phyloP scores from a whole-genome alignment of 2,888 invertebrate species.

The Anoncus sp. region DNA sequence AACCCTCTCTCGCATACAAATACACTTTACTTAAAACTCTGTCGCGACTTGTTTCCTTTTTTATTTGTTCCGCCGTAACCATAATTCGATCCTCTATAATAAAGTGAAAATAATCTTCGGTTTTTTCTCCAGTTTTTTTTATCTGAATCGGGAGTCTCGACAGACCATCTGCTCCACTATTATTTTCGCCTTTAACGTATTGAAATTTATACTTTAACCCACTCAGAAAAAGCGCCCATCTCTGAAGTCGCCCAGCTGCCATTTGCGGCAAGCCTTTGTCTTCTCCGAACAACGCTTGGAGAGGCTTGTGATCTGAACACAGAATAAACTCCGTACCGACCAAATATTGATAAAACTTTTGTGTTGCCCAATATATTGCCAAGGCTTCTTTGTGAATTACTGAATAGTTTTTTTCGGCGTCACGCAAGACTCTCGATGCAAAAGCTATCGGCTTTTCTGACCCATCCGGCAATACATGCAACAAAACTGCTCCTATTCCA shows the following conservation, averaged over 20 bases:
- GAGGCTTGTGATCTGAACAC: conserved; percentile 74
- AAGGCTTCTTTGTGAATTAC: conserved; percentile 76
- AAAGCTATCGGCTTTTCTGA: conserved; percentile 69
- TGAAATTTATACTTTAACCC: conserved; percentile 65
- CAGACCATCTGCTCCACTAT: conserved; percentile 56
- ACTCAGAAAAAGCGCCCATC: conserved; percentile 70
- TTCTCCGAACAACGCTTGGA: conserved; percentile 72
- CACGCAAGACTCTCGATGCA: conserved; percentile 72
- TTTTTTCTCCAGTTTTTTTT: conserved; percentile 34
- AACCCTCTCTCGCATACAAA: conserved; percentile 28
- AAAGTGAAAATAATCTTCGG: conserved; percentile 52
- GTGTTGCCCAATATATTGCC: conserved; percentile 75
- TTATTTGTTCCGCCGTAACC: conserved; percentile 33
- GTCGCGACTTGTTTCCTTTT: conserved; percentile 29
- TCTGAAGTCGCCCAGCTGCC: no score
- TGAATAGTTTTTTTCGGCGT: conserved; percentile 75
- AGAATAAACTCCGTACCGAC: conserved; percentile 73
- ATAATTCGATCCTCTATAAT: conserved; percentile 37
- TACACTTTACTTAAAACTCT: conserved; percentile 24
- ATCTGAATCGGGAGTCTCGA: conserved; percentile 49
- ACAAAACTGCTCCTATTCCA: conserved; percentile 73
- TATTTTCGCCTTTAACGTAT: conserved; percentile 57
- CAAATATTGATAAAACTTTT: conserved; percentile 77
- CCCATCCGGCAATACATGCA: conserved; percentile 70
- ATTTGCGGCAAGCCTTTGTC: conserved; percentile 72